Evolutionary conservation across 1,140 invertebrate species (phyloP).

Genomic region (Zaprionus nigranus): DNA sequence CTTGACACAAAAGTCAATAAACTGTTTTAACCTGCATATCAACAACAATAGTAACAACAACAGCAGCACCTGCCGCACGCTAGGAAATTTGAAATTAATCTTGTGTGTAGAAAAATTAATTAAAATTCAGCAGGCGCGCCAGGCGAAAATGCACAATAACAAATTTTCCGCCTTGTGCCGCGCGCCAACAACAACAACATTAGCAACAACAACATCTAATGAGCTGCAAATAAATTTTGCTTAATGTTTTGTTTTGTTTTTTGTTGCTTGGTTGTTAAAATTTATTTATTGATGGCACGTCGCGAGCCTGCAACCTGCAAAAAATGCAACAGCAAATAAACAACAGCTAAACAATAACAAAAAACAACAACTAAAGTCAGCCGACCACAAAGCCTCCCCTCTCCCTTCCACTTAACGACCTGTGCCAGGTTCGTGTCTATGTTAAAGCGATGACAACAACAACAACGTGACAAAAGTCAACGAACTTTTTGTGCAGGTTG

Average conservation of each 20-base stretch:
- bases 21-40: conserved; percentile 77
- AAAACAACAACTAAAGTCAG: conserved; percentile 50
- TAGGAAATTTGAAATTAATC: conserved; percentile 65
- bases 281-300: conserved; percentile 73
- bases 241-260: conserved; percentile 43
- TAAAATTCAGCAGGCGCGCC: conserved; percentile 66
- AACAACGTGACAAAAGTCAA: conserved; percentile 48
- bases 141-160: conserved; percentile 70
- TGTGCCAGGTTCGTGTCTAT: conserved; percentile 43
- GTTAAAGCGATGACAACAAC: conserved; percentile 31
- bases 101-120: conserved; percentile 54
- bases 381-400: conserved; percentile 49
- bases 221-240: conserved; percentile 60
- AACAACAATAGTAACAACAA: conserved; percentile 30
- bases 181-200: conserved; percentile 32
- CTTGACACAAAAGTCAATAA: conserved; percentile 64
- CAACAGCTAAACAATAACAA: conserved; percentile 14
- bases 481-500: conserved; percentile 53
- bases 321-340: conserved; percentile 35
- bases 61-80: conserved; percentile 37
- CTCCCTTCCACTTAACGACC: background rate
- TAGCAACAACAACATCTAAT: conserved; percentile 35
- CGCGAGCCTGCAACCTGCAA: conserved; percentile 48
- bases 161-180: conserved; percentile 75
- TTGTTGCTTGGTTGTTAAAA: conserved; percentile 36